A percentile compares a stretch with the other conserved stretches of the same genome.
Evolutionary conservation across 2,888 invertebrate genomes (phyloP).

Genomic region (Agapetus fuscipes): DNA sequence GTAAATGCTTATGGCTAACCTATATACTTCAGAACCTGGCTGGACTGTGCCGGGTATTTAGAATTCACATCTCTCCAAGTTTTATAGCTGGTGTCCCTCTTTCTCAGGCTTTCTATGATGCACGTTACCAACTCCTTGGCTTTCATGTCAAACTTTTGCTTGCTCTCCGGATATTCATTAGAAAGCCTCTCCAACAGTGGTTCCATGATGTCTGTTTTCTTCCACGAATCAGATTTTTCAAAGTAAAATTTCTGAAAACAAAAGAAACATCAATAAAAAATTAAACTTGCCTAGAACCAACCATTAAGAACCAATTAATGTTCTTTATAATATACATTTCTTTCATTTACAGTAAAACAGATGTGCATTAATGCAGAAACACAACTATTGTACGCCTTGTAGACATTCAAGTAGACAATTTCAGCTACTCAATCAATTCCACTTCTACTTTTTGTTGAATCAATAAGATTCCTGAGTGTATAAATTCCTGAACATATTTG

Average conservation of each 20-base stretch:
- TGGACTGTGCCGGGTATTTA: slow-evolving; percentile 56
- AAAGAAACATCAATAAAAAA: slow-evolving; percentile 12
- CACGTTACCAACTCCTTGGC: slow-evolving; percentile 48
- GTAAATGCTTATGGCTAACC: too few relatives aligned
- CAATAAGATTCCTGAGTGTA: too few relatives aligned
- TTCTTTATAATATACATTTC: too few relatives aligned
- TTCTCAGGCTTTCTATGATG: slow-evolving; percentile 49
- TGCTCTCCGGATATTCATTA: slow-evolving; percentile 37
- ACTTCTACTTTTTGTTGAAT: too few relatives aligned
- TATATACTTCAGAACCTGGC: slow-evolving; percentile 50
- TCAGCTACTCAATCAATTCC: too few relatives aligned
- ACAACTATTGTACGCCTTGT: too few relatives aligned
- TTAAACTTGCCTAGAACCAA: too few relatives aligned
- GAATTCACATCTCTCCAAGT: slow-evolving; percentile 60
- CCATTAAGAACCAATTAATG: too few relatives aligned
- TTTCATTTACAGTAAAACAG: too few relatives aligned
- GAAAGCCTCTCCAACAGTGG: slow-evolving; percentile 55
- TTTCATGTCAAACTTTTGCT: slow-evolving; percentile 26
- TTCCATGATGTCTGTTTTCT: slow-evolving; percentile 48
- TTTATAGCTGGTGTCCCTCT: slow-evolving; percentile 54
- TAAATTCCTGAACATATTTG: too few relatives aligned
- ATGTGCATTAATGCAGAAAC: too few relatives aligned
- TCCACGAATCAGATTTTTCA: slow-evolving; percentile 32
- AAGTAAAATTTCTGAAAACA: slow-evolving; percentile 39
- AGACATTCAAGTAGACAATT: too few relatives aligned